Base-by-base conservation (phyloP, 2,113 vertebrate genomes). In the Corvus cornix region DNA sequence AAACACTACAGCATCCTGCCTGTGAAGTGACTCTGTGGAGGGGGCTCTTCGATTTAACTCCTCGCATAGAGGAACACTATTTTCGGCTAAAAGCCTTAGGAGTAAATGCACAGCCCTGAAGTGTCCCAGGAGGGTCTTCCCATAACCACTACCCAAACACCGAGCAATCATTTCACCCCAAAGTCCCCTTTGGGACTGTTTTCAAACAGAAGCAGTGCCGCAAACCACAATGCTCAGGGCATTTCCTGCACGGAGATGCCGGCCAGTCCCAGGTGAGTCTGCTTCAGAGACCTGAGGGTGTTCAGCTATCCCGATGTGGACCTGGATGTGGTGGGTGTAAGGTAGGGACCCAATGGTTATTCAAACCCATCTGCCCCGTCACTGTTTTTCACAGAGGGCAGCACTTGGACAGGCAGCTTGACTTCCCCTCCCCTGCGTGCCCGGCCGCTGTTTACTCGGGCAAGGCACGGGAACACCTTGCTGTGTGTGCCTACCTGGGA, bases 21-120 rank as follows among this genome's bases (percentile, higher is more conserved):
- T 3, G 62, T 18, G 62, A 5, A 28, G 62, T 4, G 4, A 21
- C 28, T 62, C 49, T 1, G 1, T 2, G 63, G 48, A 52, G 13
- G 39, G 16, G 33, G 23, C 70, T 55, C 52, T 28, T 55, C 3
- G 0, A 1, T 23, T 5, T 4, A 5, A 5, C 22, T 76, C 46
- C 37, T 64, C 41, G 0, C 3, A 1, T 1, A 22, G 41, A 59
- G 27, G 21, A 49, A 6, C 2, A 2, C 35, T 35, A 0, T 16
- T 68, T 68, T 56, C 0, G 0, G 15, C 31, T 64, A 52, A 56
- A 93, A 69, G 44, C 33, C 44, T 44, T 49, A 55, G 13, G 13
- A 44, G 22, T 11, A 24, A 56, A 73, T 11, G 23, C 46, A 13
- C 17, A 52, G 53, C 27, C 37, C 37, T 11, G 17, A 44, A 37